These are phyloP conservation scores for Pteromalus puparum DNA, from an alignment of 1,140 invertebrate species.

Conservation along the genomic window DNA sequence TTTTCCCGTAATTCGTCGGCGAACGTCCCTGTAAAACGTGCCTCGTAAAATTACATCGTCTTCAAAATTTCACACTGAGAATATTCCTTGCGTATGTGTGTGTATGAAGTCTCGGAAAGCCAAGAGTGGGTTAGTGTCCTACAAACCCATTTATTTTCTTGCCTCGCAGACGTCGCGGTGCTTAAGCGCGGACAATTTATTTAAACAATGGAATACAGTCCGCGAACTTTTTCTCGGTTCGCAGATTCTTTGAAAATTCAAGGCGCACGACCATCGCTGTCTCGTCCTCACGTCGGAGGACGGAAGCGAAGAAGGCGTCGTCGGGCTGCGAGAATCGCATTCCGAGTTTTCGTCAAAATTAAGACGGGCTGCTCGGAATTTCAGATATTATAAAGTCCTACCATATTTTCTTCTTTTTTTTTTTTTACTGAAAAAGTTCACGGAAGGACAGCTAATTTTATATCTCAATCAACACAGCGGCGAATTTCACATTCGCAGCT, in stretches of 20 bases:
- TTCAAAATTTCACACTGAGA: neutral
- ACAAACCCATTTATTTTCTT: neutral
- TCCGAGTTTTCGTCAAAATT: constrained; percentile 21
- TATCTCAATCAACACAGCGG: neutral
- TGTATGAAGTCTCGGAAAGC: neutral
- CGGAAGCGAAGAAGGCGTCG: neutral
- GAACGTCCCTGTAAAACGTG: neutral
- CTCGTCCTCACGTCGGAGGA: neutral
- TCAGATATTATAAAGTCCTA: neutral
- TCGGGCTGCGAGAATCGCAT: constrained; percentile 8
- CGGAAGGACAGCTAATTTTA: no score
- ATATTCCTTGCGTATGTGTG: neutral
- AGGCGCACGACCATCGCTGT: constrained; percentile 21
- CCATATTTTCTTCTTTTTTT: no score
- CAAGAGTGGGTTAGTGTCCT: neutral
- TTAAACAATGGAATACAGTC: neutral
- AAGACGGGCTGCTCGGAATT: constrained; percentile 1
- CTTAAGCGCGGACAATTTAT: neutral
- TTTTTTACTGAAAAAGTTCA: no score
- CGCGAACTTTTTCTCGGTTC: neutral
- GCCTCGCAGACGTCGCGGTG: neutral
- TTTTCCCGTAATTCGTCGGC: neutral
- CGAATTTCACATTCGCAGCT: neutral
- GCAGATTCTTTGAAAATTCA: constrained; percentile 12
- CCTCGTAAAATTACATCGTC: neutral